A percentile compares a stretch with the other conserved stretches of the same genome.
Conservation (phyloP, 1,140 invertebrate genomes). For the Drosophila varians region DNA sequence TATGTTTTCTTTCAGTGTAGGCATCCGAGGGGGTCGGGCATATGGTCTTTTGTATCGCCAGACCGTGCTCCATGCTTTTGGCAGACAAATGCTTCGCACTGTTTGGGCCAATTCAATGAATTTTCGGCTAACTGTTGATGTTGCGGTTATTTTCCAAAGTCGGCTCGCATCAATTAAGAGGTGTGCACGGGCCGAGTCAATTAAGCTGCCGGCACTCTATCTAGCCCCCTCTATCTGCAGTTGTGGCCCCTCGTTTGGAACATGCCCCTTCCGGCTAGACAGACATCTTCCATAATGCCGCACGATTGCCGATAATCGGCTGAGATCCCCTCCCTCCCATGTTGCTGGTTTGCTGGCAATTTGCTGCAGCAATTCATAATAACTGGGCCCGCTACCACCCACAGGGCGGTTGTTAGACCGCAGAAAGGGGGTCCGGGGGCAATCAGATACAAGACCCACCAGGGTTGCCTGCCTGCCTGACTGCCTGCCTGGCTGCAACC, state of each 20-base stretch:
- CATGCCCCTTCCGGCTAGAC: constrained; percentile 1
- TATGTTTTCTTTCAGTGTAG: neutral
- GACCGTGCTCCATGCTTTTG: neutral
- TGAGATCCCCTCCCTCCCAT: constrained; percentile 1
- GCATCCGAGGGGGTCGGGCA: neutral
- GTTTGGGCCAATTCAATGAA: constrained; percentile 47
- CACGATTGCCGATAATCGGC: constrained; percentile 51
- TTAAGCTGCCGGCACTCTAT: constrained; percentile 56
- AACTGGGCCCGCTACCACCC: constrained; percentile 75
- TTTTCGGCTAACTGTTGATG: constrained; percentile 74
- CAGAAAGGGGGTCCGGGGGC: constrained; percentile 6
- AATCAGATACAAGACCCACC: constrained; percentile 54
- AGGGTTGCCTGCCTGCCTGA: constrained; percentile 22
- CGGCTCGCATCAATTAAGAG: constrained; percentile 67
- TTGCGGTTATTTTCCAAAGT: constrained; percentile 52
- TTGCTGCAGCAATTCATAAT: constrained; percentile 79
- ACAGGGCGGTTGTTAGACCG: constrained; percentile 70
- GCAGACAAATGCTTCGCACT: constrained; percentile 41
- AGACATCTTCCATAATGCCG: constrained; percentile 62
- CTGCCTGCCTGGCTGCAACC: neutral
- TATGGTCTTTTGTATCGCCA: constrained; percentile 2
- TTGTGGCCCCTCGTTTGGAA: neutral
- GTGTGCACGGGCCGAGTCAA: constrained; percentile 64
- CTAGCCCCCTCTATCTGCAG: constrained; percentile 5
- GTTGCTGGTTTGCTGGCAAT: constrained; percentile 45